Conservation (phyloP, 2,113 vertebrate genomes). For the Nothoprocta pentlandii region DNA sequence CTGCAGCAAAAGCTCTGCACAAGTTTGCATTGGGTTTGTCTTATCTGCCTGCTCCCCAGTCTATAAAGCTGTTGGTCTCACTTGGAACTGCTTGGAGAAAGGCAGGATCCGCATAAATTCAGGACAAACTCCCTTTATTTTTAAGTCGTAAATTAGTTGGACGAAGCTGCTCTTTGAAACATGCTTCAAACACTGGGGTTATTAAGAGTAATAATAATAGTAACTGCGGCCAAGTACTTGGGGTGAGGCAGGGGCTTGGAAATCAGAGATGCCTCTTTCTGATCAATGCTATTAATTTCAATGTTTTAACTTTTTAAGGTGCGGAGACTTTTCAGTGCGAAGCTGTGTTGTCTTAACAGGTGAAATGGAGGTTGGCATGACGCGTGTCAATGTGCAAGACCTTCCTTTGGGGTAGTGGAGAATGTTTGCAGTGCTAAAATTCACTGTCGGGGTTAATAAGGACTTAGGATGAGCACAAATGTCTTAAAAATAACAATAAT, state of each 20-base stretch:
- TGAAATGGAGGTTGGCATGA: background rate
- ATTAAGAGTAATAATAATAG: constrained; percentile 51
- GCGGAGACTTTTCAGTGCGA: background rate
- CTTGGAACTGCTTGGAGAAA: constrained; percentile 58
- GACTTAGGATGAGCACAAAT: background rate
- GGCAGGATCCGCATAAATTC: constrained; percentile 59
- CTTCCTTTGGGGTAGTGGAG: background rate
- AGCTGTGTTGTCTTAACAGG: background rate
- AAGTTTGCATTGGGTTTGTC: constrained; percentile 58
- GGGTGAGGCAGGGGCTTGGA: background rate
- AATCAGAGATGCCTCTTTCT: constrained; percentile 23
- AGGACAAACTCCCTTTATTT: constrained; percentile 55
- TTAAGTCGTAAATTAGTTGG: constrained; percentile 59
- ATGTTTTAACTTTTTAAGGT: constrained; percentile 13
- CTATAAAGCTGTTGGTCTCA: constrained; percentile 62
- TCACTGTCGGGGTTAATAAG: background rate
- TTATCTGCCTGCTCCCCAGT: constrained; percentile 36
- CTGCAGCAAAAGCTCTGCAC: constrained; percentile 55
- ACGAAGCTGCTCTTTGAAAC: constrained; percentile 52
- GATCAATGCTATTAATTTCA: constrained; percentile 48
- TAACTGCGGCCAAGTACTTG: constrained; percentile 39
- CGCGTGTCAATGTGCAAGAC: background rate
- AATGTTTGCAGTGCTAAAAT: background rate
- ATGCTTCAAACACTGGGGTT: constrained; percentile 44
- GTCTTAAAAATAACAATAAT: background rate